Base-by-base conservation (phyloP, 2,113 vertebrate species). In the Chrysochloris asiatica region DNA sequence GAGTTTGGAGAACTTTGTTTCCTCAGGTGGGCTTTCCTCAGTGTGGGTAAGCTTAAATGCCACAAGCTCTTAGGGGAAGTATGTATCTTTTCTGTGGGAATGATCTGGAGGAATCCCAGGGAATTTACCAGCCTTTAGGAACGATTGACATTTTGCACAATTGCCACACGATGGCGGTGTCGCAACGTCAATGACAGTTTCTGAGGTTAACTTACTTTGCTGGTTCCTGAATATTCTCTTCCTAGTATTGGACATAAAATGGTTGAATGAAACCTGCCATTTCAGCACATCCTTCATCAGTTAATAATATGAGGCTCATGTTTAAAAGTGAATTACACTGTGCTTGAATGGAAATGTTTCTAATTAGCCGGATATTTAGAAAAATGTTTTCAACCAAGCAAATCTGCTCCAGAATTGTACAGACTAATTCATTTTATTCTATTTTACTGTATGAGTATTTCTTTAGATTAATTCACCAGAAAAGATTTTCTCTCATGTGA, bases 111-210 rank as follows among this genome's bases (percentile, higher is more conserved):
- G 11, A 81, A 41, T 28, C 19, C 6, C 13, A 0, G 8, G n/a
- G 24, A 45, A 83, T 72, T 48, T 41, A 22, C 8, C 1, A 71
- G 21, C 3, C 3, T 4, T 41, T 11, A 83, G 16, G 11, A 43
- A 16, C 43, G 43, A 4, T 28, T 95, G 93, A 50, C 41, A 72
- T 92, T 92, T 54, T 10, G 2, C 1, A 2, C 1, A 9, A 1
- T 10, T 0, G 45, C 86, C 95, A 96, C 93, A 2, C 0, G 96
- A 80, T 96, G 96, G 95, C 83, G 38, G 6, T 92, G 50, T 88
- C 24, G 14, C 56, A 86, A 71, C 80, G 85, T 24, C 9, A 88
- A 95, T 63, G 38, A 10, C 30, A 0, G 14, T 12, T 45, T 75
- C 81, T 45, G 16, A 0, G 3, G 22, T 36, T 4, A 1, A 7